Base-by-base conservation (phyloP, 2,888 invertebrate genomes). In the Phortica okadai region DNA sequence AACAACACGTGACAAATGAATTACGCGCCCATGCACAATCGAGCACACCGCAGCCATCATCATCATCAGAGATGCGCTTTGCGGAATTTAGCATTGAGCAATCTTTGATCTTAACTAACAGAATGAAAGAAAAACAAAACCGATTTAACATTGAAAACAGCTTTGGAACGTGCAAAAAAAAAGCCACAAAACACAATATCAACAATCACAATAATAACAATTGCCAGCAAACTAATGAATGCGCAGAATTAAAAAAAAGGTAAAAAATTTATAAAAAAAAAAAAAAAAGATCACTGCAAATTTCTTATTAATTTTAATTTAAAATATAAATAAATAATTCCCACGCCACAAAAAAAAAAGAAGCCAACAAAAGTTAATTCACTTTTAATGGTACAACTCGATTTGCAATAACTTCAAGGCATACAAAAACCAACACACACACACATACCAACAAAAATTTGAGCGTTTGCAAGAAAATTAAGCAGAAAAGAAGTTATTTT, bases 361-460 rank as follows among this genome's bases (percentile, higher is more conserved):
- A 33, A 33, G 33, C 33, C 33, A 33, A 33, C 1, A 10, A 54
- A 59, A 41, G 73, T 74, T 82, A 82, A 82, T 82, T 78, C n/a
- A 62, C 42, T 76, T 82, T 82, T 81, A 81, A 82, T 81, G 76
- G 54, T 33, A 54, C 16, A 16, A 62, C 62, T 21, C n/a, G 21
- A 21, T 21, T 16, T 50, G 50, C 50, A 11, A 50, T 14, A 50
- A 50, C 50, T 50, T 50, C 50, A 50, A 50, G 50, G 50, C 50
- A 50, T 6, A 50, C 50, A 50, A 33, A 33, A 33, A 33, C 33
- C 33, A 33, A 33, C 45, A 10, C 45, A 45, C 45, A 45, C 45
- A 45, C 45, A 45, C 45, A 45, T 1, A 45, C 2, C 50, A 50
- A 14, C 14, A 50, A 50, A 50, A 50, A 1, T 2, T 50, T 50